Conservation (phyloP, 2,113 vertebrate genomes). For the Aplodontia rufa region DNA sequence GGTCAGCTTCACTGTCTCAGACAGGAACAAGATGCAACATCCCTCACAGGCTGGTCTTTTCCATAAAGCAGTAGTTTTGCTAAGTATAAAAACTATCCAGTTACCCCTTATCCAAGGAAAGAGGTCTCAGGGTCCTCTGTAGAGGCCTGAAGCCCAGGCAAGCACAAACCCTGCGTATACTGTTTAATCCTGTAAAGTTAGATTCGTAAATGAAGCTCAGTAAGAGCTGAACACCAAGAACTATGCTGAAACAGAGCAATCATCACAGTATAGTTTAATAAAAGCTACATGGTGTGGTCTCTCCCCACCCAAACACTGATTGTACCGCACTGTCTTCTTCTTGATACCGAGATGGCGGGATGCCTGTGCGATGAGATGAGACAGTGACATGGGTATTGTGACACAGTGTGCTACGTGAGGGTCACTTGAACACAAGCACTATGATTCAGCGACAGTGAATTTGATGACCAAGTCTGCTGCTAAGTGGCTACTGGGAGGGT, state of each 20-base stretch:
- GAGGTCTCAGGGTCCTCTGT: neutral
- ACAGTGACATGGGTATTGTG: neutral
- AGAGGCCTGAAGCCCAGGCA: neutral
- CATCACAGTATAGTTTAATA: neutral
- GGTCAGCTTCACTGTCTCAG: fast-evolving
- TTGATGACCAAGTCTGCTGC: neutral
- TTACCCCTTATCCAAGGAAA: neutral
- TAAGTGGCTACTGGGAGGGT: fast-evolving
- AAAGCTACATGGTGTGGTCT: neutral
- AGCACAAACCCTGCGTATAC: neutral
- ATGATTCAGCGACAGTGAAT: neutral
- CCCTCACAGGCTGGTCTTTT: neutral
- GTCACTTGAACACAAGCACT: too few relatives aligned
- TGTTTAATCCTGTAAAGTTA: neutral
- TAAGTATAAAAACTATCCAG: neutral
- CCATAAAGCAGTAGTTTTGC: neutral
- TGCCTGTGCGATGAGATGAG: neutral
- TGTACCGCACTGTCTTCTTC: neutral
- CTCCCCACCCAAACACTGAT: neutral
- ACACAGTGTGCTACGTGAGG: too few relatives aligned
- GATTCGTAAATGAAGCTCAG: neutral
- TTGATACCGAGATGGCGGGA: neutral
- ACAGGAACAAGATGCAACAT: neutral
- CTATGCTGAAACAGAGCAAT: neutral
- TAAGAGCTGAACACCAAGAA: neutral